Evolutionary conservation across 2,797 vertebrate genomes (phyloP).

Genomic region (Tokudaia tokunoshimensis): DNA sequence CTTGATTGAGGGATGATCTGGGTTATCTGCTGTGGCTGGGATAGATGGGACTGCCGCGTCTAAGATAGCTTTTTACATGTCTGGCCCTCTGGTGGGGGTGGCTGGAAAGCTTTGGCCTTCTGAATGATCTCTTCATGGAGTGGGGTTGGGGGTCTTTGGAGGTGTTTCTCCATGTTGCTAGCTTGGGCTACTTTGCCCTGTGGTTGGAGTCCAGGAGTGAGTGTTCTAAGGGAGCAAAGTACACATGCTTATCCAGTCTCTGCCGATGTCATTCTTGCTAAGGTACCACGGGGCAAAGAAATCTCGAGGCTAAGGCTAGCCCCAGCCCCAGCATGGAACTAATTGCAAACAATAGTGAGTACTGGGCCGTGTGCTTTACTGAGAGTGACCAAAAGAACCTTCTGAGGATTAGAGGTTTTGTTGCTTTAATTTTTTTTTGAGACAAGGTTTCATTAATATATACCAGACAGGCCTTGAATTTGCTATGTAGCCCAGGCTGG

Average conservation of each 20-base stretch:
- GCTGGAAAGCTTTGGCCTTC: not conserved
- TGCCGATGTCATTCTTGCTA: not conserved
- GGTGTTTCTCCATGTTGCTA: not conserved
- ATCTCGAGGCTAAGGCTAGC: not conserved
- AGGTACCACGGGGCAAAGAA: not conserved
- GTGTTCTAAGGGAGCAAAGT: not conserved
- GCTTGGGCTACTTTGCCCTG: constrained; percentile 14
- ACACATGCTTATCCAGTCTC: not conserved
- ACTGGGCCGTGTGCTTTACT: not conserved
- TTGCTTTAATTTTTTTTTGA: not conserved
- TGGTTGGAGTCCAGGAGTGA: not conserved
- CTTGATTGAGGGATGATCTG: constrained; percentile 57
- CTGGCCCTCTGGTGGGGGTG: not conserved
- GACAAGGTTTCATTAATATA: not conserved
- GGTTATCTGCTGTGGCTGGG: not conserved
- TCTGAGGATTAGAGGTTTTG: not conserved
- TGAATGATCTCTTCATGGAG: not conserved
- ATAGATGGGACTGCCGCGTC: not conserved
- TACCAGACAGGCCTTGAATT: not conserved
- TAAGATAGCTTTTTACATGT: not conserved
- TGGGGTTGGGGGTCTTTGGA: fast-evolving
- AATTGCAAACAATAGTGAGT: not conserved
- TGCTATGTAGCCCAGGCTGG: not conserved
- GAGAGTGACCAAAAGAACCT: not conserved
- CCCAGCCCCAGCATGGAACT: not conserved